Evolutionary conservation across 2,888 invertebrate species (phyloP).

Genomic region (Aradus depressus): DNA sequence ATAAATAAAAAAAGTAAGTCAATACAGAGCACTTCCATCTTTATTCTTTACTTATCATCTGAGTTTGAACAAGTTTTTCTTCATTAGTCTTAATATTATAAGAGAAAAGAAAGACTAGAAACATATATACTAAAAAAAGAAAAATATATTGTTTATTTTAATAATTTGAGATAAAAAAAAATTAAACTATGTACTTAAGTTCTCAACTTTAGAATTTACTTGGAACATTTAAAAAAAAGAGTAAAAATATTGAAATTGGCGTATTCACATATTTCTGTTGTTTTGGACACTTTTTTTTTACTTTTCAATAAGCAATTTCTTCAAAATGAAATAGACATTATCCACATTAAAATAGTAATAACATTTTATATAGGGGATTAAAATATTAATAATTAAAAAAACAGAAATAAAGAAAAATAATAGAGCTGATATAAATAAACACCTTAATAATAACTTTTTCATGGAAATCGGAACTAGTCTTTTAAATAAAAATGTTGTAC

Average conservation of each 20-base stretch:
- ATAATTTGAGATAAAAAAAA: neutral
- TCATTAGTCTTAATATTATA: no score
- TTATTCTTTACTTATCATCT: no score
- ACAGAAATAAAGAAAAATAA: neutral
- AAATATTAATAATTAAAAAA: neutral
- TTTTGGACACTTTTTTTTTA: no score
- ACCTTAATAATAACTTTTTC: neutral
- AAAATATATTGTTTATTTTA: no score
- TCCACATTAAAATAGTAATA: neutral
- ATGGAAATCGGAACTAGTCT: neutral
- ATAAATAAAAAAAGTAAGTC: no score
- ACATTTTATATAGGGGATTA: neutral
- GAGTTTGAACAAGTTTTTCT: no score
- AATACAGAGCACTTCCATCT: no score
- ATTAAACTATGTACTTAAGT: neutral
- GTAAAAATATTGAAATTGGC: neutral
- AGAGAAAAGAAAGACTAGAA: no score
- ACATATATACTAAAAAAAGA: no score
- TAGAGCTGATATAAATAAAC: neutral
- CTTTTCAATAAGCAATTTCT: no score
- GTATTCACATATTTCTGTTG: no score
- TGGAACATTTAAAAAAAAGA: neutral
- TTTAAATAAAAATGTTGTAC: no score
- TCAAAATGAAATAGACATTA: neutral
- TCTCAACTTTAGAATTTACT: neutral